Conservation (phyloP, 2,113 vertebrate species). For the Boleophthalmus pectinirostris region DNA sequence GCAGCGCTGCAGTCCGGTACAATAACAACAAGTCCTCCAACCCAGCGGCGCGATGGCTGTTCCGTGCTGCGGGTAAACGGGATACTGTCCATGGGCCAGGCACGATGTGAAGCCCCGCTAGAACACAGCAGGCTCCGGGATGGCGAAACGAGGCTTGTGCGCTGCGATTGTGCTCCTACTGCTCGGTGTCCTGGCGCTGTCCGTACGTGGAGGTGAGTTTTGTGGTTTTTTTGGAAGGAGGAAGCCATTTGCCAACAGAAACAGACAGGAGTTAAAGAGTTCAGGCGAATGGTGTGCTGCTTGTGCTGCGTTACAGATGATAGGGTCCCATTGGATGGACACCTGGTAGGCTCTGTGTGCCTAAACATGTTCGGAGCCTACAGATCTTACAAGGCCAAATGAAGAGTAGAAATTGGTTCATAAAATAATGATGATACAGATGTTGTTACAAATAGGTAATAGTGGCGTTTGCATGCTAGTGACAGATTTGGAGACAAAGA, state of each 20-base stretch:
- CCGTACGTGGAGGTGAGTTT: constrained; percentile 76
- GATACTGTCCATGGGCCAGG: constrained; percentile 66
- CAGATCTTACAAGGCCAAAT: background rate
- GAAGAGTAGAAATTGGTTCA: background rate
- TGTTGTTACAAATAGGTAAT: background rate
- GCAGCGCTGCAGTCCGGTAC: constrained; percentile 54
- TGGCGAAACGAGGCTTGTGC: constrained; percentile 68
- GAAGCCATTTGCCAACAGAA: background rate
- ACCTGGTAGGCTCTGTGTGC: constrained; percentile 1
- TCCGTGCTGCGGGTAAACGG: constrained; percentile 59
- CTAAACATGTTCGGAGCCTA: background rate
- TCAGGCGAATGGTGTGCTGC: constrained; percentile 8
- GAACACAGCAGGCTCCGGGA: constrained; percentile 76
- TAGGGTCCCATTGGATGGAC: background rate
- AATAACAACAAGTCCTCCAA: constrained; percentile 53
- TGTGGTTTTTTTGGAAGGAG: constrained; percentile 28
- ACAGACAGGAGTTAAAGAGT: constrained; percentile 7
- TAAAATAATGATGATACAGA: background rate
- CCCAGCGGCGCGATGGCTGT: constrained; percentile 35
- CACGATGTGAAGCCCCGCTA: constrained; percentile 73
- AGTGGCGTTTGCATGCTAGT: background rate
- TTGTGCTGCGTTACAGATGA: background rate
- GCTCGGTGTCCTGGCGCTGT: constrained; percentile 67
- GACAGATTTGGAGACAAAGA: background rate
- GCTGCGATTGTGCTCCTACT: constrained; percentile 67